phyloP scores from a whole-genome alignment of 2,113 vertebrate species.

The Ophiodon elongatus region DNA sequence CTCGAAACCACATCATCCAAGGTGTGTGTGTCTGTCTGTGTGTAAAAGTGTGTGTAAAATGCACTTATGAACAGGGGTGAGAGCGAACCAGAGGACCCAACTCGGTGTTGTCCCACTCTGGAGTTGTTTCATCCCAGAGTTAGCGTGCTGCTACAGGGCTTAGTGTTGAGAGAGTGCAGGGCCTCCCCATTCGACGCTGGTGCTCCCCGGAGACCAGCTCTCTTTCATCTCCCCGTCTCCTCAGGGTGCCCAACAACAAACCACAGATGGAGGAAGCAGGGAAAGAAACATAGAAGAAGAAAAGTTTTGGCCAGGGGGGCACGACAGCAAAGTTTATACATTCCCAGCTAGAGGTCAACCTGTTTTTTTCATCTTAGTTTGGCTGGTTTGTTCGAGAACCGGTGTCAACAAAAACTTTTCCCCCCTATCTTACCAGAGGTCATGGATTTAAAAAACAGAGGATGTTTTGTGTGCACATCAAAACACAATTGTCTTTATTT shows the following conservation, averaged over 20 bases:
- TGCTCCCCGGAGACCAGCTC: slow-evolving; percentile 72
- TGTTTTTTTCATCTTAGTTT: slow-evolving; percentile 52
- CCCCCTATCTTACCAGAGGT: slow-evolving; percentile 39
- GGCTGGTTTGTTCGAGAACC: slow-evolving; percentile 6
- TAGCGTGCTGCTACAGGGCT: slow-evolving; percentile 49
- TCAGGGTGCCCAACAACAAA: slow-evolving; percentile 77
- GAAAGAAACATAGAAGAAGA: slow-evolving; percentile 36
- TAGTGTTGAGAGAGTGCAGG: slow-evolving; percentile 43
- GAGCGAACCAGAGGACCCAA: slow-evolving; percentile 48
- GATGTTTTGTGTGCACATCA: slow-evolving; percentile 13
- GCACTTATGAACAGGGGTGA: slow-evolving; percentile 40
- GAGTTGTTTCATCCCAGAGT: slow-evolving; percentile 60
- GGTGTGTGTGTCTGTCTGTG: slow-evolving; percentile 15
- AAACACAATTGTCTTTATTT: slow-evolving; percentile 38
- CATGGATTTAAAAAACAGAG: slow-evolving; percentile 19
- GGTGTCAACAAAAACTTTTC: slow-evolving; percentile 33
- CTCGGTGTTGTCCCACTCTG: slow-evolving; percentile 34
- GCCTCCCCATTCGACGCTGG: slow-evolving; percentile 60
- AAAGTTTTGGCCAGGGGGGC: slow-evolving; percentile 51
- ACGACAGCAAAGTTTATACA: slow-evolving; percentile 22
- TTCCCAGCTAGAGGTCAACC: slow-evolving; percentile 55
- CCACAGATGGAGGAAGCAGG: slow-evolving; percentile 46
- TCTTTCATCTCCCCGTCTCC: slow-evolving; percentile 81
- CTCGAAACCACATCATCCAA: slow-evolving; percentile 47
- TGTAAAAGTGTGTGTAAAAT: slow-evolving; percentile 16